A percentile compares a stretch with the other conserved stretches of the same genome.
Evolutionary conservation across 2,113 vertebrate genomes (phyloP).

Genomic region (Bostrychus sinensis): DNA sequence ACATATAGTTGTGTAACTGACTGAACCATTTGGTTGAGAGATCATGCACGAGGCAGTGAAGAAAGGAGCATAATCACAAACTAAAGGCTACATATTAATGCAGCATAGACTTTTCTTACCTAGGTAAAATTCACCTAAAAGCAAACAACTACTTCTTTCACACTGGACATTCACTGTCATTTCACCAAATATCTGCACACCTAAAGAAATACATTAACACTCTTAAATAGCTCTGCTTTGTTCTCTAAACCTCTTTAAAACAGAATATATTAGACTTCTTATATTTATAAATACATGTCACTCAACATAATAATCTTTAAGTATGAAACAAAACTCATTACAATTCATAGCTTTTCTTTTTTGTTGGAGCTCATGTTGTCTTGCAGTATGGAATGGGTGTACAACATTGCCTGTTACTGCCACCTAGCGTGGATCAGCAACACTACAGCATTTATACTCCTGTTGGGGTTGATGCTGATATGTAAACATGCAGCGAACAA

Average conservation of each 20-base stretch:
- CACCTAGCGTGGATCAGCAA: slow-evolving; percentile 79
- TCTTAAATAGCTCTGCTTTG: slow-evolving; percentile 58
- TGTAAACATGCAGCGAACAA: slow-evolving; percentile 78
- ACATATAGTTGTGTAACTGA: neutral
- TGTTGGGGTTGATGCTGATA: slow-evolving; percentile 54
- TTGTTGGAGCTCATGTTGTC: slow-evolving; percentile 60
- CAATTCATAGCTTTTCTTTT: slow-evolving; percentile 32
- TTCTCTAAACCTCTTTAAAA: slow-evolving; percentile 65
- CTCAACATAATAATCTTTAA: slow-evolving; percentile 51
- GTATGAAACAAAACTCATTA: slow-evolving; percentile 44
- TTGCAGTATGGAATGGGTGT: slow-evolving; percentile 41
- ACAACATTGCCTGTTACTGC: slow-evolving; percentile 70
- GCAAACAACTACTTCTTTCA: slow-evolving; percentile 27
- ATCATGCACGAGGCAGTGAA: slow-evolving; percentile 65
- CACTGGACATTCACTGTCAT: slow-evolving; percentile 52
- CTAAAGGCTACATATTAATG: slow-evolving; percentile 30
- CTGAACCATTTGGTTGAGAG: slow-evolving; percentile 27
- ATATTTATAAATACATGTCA: slow-evolving; percentile 71
- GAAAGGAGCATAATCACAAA: slow-evolving; percentile 51
- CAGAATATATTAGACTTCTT: slow-evolving; percentile 63
- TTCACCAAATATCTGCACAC: slow-evolving; percentile 43
- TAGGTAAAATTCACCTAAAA: slow-evolving; percentile 17
- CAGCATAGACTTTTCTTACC: slow-evolving; percentile 32
- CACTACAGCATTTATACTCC: slow-evolving; percentile 69
- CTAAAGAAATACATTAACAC: slow-evolving; percentile 64